phyloP scores from a whole-genome alignment of 2,888 invertebrate species.

The Lithophane semibrunnea region DNA sequence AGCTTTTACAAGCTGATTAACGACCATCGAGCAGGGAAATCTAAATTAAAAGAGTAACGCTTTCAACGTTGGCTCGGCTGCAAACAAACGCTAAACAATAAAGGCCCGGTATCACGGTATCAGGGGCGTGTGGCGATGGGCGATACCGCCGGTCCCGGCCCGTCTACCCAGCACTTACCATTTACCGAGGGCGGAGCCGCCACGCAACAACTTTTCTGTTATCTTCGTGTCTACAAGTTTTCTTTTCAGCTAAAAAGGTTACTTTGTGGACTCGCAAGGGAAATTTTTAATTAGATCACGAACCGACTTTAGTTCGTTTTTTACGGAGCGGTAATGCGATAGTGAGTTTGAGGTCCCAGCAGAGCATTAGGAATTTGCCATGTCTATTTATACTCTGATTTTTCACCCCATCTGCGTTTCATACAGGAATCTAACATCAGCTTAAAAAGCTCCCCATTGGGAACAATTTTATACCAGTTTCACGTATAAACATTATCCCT shows the following conservation, averaged over 20 bases:
- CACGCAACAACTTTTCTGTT: conserved; percentile 63
- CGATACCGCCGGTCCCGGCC: conserved; percentile 51
- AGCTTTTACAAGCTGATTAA: conserved; percentile 62
- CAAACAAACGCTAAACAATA: conserved; percentile 63
- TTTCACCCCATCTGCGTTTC: neutral
- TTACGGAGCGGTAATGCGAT: conserved; percentile 44
- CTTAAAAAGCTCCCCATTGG: neutral
- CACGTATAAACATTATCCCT: neutral
- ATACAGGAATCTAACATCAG: neutral
- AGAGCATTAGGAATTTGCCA: conserved; percentile 1
- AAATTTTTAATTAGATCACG: conserved; percentile 69
- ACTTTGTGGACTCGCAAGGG: conserved; percentile 53
- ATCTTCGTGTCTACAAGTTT: conserved; percentile 66
- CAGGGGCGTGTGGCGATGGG: conserved; percentile 53
- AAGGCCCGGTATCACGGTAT: conserved; percentile 51
- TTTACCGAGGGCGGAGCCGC: conserved; percentile 57
- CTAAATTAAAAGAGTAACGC: conserved; percentile 63
- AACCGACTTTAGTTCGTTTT: conserved; percentile 59
- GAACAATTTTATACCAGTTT: neutral
- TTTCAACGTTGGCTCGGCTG: conserved; percentile 44
- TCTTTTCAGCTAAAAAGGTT: conserved; percentile 66
- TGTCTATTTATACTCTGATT: neutral
- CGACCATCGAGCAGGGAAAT: conserved; percentile 55
- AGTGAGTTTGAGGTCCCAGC: conserved; percentile 27
- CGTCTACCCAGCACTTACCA: conserved; percentile 57